These are phyloP conservation scores for Phyllopteryx taeniolatus DNA, from an alignment of 2,113 vertebrate genomes.

Conservation along the genomic window DNA sequence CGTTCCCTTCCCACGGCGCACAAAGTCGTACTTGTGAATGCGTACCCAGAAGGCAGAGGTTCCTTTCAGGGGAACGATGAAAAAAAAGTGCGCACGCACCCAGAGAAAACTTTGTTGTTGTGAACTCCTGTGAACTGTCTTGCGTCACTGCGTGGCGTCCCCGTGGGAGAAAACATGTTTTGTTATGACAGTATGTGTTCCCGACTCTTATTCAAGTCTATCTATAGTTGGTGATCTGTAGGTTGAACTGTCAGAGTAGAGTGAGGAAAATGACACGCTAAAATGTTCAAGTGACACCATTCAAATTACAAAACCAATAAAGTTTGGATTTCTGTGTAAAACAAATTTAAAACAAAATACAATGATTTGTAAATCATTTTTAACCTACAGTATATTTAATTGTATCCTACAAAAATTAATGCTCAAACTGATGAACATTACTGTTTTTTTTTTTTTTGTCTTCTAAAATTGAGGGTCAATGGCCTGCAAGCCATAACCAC, in stretches of 20 bases:
- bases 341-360: no score
- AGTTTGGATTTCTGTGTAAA: no score
- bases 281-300: neutral
- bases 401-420: no score
- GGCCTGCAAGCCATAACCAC: no score
- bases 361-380: no score
- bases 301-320: no score
- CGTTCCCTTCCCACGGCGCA: neutral
- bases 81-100: neutral
- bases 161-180: conserved; percentile 5
- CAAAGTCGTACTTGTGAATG: neutral
- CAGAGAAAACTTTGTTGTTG: conserved; percentile 14
- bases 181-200: neutral
- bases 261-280: neutral
- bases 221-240: neutral
- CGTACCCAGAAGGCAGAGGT: conserved; percentile 13
- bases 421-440: no score
- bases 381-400: no score
- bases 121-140: conserved; percentile 4
- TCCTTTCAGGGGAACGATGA: conserved; percentile 18
- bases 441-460: no score
- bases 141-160: conserved; percentile 29
- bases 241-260: neutral
- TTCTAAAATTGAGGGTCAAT: no score
- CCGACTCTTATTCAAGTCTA: neutral